A percentile compares a stretch with the other conserved stretches of the same genome.
Evolutionary conservation across 2,888 invertebrate genomes (phyloP).

Genomic region (Caenorhabditis zanzibari): DNA sequence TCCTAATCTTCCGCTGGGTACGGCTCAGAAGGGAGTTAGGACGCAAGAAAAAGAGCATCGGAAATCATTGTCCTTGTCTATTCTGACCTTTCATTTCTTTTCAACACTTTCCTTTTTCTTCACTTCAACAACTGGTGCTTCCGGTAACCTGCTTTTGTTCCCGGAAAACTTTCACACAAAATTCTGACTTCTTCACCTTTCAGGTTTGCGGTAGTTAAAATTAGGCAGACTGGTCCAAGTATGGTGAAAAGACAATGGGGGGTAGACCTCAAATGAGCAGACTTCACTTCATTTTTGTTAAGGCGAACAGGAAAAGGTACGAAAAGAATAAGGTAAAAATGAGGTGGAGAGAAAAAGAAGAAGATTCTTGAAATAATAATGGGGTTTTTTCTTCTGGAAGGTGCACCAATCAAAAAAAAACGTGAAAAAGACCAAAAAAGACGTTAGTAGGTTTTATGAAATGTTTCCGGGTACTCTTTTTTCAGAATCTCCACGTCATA

Average conservation of each 20-base stretch:
- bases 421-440: background rate
- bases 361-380: constrained; percentile 49
- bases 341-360: constrained; percentile 18
- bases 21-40: constrained; percentile 52
- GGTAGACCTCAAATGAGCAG: constrained; percentile 35
- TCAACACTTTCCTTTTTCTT: constrained; percentile 28
- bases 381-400: background rate
- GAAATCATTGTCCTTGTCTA: constrained; percentile 51
- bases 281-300: constrained; percentile 20
- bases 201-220: constrained; percentile 41
- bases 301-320: background rate
- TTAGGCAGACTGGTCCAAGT: constrained; percentile 32
- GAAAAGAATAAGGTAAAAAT: background rate
- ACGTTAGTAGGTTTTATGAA: constrained; percentile 23
- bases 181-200: constrained; percentile 15
- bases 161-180: constrained; percentile 16
- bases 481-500: background rate
- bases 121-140: constrained; percentile 39
- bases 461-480: constrained; percentile 22
- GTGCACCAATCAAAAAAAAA: background rate
- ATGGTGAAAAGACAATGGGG: constrained; percentile 9
- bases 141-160: constrained; percentile 50
- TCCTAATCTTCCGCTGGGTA: constrained; percentile 46
- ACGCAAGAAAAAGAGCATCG: constrained; percentile 32
- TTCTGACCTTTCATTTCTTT: constrained; percentile 60